Evolutionary conservation across 1,140 invertebrate genomes (phyloP).

Genomic region (Samia ricini): DNA sequence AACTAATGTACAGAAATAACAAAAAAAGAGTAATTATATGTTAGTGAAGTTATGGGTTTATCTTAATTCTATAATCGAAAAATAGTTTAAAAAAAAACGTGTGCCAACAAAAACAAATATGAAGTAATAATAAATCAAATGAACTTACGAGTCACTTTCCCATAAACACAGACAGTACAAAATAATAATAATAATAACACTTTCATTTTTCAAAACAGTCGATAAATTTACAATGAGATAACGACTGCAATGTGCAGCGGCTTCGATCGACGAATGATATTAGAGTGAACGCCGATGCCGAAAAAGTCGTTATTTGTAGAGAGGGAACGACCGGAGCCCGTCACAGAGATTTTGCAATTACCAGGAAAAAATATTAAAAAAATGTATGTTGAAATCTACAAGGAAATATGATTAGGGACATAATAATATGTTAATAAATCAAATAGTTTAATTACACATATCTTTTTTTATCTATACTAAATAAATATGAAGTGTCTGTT

Average conservation of each 20-base stretch:
- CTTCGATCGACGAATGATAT: constrained; percentile 26
- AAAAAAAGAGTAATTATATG: no score
- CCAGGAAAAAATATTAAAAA: constrained; percentile 26
- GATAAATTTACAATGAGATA: constrained; percentile 1
- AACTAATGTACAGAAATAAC: no score
- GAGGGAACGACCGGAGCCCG: constrained; percentile 30
- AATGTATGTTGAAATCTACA: neutral
- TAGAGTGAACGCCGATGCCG: constrained; percentile 45
- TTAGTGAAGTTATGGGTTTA: no score
- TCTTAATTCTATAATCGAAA: no score
- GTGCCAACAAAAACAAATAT: neutral
- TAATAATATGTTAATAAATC: no score
- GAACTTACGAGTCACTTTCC: constrained; percentile 54
- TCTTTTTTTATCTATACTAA: no score
- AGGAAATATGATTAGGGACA: constrained; percentile 5
- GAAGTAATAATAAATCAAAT: neutral
- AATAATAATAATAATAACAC: constrained; percentile 17
- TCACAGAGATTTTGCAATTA: constrained; percentile 35
- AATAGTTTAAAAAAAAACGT: no score
- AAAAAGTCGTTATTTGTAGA: constrained; percentile 57
- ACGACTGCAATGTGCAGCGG: constrained; percentile 18
- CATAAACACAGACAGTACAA: constrained; percentile 33
- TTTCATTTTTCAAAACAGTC: constrained; percentile 42
- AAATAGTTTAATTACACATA: no score
- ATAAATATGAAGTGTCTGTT: no score